Percentiles rank a stretch among this genome's conserved stretches.
Evolutionary conservation across 1,140 invertebrate genomes (phyloP).

Genomic region (Heterodera carotae): DNA sequence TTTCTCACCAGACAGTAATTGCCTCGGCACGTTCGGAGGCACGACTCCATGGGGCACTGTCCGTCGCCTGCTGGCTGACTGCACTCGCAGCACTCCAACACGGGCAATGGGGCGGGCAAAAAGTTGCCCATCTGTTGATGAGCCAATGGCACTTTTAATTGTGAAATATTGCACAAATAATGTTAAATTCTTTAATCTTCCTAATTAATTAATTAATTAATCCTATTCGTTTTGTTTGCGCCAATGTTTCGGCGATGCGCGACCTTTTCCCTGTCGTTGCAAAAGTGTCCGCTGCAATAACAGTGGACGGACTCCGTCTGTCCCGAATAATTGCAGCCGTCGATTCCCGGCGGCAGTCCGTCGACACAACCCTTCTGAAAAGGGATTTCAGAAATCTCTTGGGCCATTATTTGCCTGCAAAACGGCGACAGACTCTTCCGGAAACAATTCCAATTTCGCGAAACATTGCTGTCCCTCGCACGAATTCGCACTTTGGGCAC

Average conservation of each 20-base stretch:
- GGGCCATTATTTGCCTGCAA: conserved; percentile 52
- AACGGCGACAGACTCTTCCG: conserved; percentile 59
- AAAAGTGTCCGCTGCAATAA: conserved; percentile 59
- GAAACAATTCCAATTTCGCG: conserved; percentile 61
- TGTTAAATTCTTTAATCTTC: too few species aligned
- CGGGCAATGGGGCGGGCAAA: conserved; percentile 51
- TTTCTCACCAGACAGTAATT: conserved; percentile 57
- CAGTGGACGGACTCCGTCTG: conserved; percentile 63
- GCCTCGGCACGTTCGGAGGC: conserved; percentile 53
- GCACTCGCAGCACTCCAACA: conserved; percentile 63
- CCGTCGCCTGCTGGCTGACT: conserved; percentile 57
- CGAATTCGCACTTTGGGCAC: conserved; percentile 26
- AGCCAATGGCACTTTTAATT: too few species aligned
- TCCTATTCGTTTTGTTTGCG: too few species aligned
- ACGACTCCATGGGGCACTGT: conserved; percentile 53
- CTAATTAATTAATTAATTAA: too few species aligned
- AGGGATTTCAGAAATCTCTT: neutral
- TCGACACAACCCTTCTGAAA: conserved; percentile 64
- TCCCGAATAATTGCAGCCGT: conserved; percentile 63
- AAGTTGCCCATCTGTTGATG: conserved; percentile 62
- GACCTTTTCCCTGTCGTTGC: conserved; percentile 58
- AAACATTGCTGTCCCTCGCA: conserved; percentile 60
- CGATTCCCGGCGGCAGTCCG: conserved; percentile 53
- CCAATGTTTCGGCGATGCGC: too few species aligned
- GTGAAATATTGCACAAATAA: too few species aligned